Evolutionary conservation across 1,140 invertebrate genomes (phyloP), one percentile per base, ranked within the genome.

Genomic region (Mya arenaria): DNA sequence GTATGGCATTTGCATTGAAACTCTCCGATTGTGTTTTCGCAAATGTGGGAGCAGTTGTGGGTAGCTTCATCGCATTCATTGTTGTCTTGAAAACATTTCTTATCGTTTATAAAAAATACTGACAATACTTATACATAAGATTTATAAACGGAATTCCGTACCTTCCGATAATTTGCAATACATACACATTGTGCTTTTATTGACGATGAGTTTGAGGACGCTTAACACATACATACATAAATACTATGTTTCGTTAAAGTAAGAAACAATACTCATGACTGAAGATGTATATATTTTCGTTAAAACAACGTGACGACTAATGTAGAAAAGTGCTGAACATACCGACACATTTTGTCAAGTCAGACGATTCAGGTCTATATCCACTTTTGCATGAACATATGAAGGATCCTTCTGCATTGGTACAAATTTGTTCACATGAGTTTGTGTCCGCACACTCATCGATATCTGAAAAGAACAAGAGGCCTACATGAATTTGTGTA

Each of bases 21-120:
- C 1, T 63, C 48, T 13, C 75, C 75, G 37, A 65, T 32, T 10
- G 44, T 55, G 34, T 78, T 78, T 13, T 28, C 23, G 65, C 75
- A 78, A 6, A 41, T 48, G 15, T 78, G 75, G 3, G 41, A 25
- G 68, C 75, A 78, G 15, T 55, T 52, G 48, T 52, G 63, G 6
- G 52, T 4, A 8, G 28, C 75, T 56, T 78, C 75, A 32, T 78
- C 41, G 32, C 75, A 78, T 68, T 78, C 75, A 28, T 78, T 58
- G 48, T 66, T 78, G 17, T 78, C 75, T 78, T 5, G 17, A 60
- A 71, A 71, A 10, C 10, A 48, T 48, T 13, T 13, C 10, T 48
- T 13, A 48, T 48, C n/a, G n/a, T n/a, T n/a, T n/a, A n/a, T 48
- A 48, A 13, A 13, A n/a, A 48, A n/a, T 10, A 13, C n/a, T 48